Evolutionary conservation across 2,888 invertebrate genomes (phyloP), one percentile per base, ranked within the genome.

Genomic region (Cephalotes varians): DNA sequence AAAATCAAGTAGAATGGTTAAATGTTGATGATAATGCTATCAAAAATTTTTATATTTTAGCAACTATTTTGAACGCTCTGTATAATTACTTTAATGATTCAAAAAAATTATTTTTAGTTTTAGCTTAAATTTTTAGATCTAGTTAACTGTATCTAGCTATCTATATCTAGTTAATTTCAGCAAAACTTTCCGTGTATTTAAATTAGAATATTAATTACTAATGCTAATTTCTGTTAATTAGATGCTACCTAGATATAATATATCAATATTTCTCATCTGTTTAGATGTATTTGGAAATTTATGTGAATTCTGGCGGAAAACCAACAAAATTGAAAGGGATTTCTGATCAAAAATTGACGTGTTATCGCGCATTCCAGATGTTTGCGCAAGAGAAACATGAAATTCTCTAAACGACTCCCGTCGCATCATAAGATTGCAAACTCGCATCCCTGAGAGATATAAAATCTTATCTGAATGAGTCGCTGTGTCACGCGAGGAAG

Each of bases 401-500:
- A 18, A 51, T 31, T 4, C 40, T 77, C n/a, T 18, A 21, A 69
- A 51, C 15, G 28, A 44, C n/a, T 44, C 18, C 28, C 44, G 40
- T 77, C 31, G 67, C 28, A 25, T 69, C 31, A 10, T 80, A 37
- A 73, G 44, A 64, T 18, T 79, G 56, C 31, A 71, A 47, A 56
- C 54, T n/a, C 31, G 40, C 18, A 18, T 81, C 31, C 40, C 49
- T n/a, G 67, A 40, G 21, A 67, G 54, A 54, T 34, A 54, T 25
- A 25, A 18, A 44, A 64, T 64, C 64, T 81, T 51, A 49, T 51
- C 25, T 25, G 58, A 60, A 60, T 44, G 44, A 25, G 44, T 56
- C 37, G 34, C 21, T 44, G 31, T 44, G 21, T 51, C 49, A 25
- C 74, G 34, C 51, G 10, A 71, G 12, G 67, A 28, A 64, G 67